Conservation (phyloP, 2,888 invertebrate species). For the Bellardia bayeri region DNA sequence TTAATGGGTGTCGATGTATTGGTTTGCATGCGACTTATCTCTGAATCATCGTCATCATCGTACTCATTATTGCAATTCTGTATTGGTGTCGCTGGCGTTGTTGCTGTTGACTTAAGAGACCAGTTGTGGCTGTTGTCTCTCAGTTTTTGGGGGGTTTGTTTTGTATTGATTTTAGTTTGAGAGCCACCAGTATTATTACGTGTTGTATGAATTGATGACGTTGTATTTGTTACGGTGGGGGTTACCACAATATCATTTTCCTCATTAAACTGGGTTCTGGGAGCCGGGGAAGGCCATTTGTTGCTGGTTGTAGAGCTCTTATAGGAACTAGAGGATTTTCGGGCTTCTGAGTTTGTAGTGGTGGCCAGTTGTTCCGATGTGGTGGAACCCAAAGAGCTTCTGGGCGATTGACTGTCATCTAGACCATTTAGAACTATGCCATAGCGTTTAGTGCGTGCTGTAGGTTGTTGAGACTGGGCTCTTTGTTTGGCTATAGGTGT, state of each 20-base stretch:
- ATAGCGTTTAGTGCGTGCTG: slow-evolving; percentile 82
- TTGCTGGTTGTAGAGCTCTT: slow-evolving; percentile 39
- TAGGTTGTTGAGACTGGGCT: slow-evolving; percentile 65
- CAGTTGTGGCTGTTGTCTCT: slow-evolving; percentile 39
- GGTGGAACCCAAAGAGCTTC: slow-evolving; percentile 53
- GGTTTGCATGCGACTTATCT: slow-evolving; percentile 84
- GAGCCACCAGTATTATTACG: slow-evolving; percentile 11
- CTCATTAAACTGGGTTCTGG: slow-evolving; percentile 67
- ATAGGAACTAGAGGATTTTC: slow-evolving; percentile 53
- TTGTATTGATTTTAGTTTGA: slow-evolving; percentile 52
- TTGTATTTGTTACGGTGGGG: slow-evolving; percentile 21
- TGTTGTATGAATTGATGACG: slow-evolving; percentile 56
- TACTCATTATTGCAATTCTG: slow-evolving; percentile 52
- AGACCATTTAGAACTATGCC: slow-evolving; percentile 83
- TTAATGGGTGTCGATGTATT: slow-evolving; percentile 84
- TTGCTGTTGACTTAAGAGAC: slow-evolving; percentile 40
- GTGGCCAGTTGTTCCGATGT: slow-evolving; percentile 38
- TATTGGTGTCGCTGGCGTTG: slow-evolving; percentile 44
- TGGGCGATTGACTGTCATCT: slow-evolving; percentile 76
- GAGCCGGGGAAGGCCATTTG: slow-evolving; percentile 67
- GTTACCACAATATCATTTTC: slow-evolving; percentile 71
- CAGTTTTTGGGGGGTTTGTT: slow-evolving; percentile 61
- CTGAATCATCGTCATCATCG: slow-evolving; percentile 85
- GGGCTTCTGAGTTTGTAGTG: slow-evolving; percentile 44
- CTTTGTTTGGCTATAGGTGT: slow-evolving; percentile 74